These are phyloP conservation scores for Neopelma chrysocephalum DNA, from an alignment of 2,797 vertebrate genomes.

Conservation along the genomic window DNA sequence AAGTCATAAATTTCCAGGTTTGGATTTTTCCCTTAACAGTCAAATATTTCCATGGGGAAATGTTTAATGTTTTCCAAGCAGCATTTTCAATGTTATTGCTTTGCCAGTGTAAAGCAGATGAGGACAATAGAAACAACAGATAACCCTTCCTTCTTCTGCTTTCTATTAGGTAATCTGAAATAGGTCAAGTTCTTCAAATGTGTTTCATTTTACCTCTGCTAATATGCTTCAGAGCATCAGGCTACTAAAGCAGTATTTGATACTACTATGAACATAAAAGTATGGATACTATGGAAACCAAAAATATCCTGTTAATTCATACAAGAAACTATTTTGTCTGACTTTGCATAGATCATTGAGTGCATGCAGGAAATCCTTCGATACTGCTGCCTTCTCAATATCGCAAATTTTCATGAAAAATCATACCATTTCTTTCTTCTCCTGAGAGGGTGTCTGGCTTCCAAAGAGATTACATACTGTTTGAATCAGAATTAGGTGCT, in stretches of 20 bases:
- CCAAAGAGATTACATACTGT: not conserved
- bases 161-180: not conserved
- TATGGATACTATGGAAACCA: not conserved
- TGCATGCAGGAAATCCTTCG: not conserved
- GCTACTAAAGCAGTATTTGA: not conserved
- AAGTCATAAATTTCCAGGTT: not conserved
- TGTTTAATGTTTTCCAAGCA: conserved; percentile 12
- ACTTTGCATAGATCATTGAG: not conserved
- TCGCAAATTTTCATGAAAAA: not conserved
- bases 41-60: conserved; percentile 1
- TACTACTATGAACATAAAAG: not conserved
- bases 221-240: not conserved
- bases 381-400: not conserved
- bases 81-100: not conserved
- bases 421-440: not conserved
- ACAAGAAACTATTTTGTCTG: not conserved
- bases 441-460: not conserved
- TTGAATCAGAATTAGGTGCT: not conserved
- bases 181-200: not conserved
- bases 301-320: not conserved
- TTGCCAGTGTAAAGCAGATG: conserved; percentile 16
- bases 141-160: conserved; percentile 1
- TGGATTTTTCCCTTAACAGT: not conserved
- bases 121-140: not conserved
- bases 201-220: conserved; percentile 27